These are phyloP conservation scores for Clitarchus hookeri DNA, from an alignment of 2,888 invertebrate species.

Conservation along the genomic window DNA sequence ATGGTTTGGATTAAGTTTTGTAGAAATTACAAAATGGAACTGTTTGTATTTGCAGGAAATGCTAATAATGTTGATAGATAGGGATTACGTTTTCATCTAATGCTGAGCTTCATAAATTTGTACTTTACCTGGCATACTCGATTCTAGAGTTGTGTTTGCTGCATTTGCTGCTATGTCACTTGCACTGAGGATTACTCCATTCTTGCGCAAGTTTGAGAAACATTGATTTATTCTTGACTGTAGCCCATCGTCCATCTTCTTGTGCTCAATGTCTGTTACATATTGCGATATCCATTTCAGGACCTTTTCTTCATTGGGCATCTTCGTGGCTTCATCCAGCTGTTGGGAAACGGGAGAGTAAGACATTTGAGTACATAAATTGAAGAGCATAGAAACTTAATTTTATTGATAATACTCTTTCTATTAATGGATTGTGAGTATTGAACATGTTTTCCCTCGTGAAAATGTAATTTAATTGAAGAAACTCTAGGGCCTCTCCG, in stretches of 20 bases:
- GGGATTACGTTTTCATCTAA: too few species aligned
- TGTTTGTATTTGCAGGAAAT: too few species aligned
- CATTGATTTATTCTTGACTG: constrained; percentile 4
- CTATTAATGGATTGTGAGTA: too few species aligned
- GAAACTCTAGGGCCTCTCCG: too few species aligned
- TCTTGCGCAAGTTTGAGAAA: constrained; percentile 16
- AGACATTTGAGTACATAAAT: background rate
- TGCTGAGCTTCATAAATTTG: background rate
- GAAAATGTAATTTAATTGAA: too few species aligned
- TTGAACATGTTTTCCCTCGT: too few species aligned
- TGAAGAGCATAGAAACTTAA: background rate
- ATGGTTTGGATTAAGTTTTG: too few species aligned
- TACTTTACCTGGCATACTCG: constrained; percentile 17
- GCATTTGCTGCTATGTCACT: background rate
- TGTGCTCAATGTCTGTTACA: background rate
- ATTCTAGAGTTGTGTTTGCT: background rate
- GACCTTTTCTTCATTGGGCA: background rate
- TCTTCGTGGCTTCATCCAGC: background rate
- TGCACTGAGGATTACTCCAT: constrained; percentile 8
- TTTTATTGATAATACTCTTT: too few species aligned
- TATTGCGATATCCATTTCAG: background rate
- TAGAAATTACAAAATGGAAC: too few species aligned
- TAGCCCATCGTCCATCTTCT: background rate
- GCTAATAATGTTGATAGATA: too few species aligned
- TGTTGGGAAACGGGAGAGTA: background rate